Base-by-base conservation (phyloP, 2,888 invertebrate species). In the Phortica okadai region DNA sequence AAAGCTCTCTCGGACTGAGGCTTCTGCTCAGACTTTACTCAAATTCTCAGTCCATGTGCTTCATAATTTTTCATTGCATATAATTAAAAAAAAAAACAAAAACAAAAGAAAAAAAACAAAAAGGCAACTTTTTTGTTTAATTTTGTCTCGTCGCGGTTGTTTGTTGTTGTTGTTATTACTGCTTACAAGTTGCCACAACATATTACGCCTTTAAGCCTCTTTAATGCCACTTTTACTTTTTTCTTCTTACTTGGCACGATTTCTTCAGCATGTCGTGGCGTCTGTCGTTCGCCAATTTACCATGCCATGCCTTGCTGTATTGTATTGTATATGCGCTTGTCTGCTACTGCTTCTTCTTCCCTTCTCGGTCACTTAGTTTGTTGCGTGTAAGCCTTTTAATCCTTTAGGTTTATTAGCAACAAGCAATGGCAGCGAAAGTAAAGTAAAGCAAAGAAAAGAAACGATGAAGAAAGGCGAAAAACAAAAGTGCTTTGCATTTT, bases 191-290 rank as follows among this genome's bases (percentile, higher is more conserved):
- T 77, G 62, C 83, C 86, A 81, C 85, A 86, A 84, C 84, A 86
- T 85, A 86, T 85, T 82, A 87, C 84, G 81, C 78, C 78, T 78
- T 82, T 87, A 86, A 85, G 83, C 84, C 79, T 79, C 79, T 82
- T 83, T 87, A 87, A 85, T 87, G 82, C 84, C 78, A 86, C 54
- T 56, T 80, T 84, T 79, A 79, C 87, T 80, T 14, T 56, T n/a
- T 79, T 84, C 80, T 77, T 62, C 75, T 69, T 72, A 76, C 58
- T 70, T 56, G 33, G 25, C n/a, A 16, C 42, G 41, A 42, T 56
- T 73, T 62, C 25, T 62, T 62, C 4, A 6, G 1, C 6, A 5
- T 25, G 11, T 25, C 25, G 21, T 16, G 16, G 6, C 16, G 62
- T 62, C 21, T 62, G 50, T 21, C 62, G 10, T 62, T 25, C 41